Conservation (phyloP, 2,113 vertebrate species). For the Vireo altiloquus region DNA sequence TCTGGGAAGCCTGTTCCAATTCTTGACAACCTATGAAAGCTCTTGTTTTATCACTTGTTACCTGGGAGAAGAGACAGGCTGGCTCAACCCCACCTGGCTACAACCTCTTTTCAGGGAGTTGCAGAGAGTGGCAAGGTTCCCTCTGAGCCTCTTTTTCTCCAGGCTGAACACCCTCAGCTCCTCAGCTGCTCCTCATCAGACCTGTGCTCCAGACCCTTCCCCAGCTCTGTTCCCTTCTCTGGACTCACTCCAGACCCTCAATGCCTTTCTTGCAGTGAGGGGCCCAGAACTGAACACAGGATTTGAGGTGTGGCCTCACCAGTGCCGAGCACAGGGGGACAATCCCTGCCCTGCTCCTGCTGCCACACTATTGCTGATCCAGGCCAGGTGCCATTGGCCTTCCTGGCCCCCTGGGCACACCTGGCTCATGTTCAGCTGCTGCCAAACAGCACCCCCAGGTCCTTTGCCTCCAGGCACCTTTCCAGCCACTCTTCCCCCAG, state of each 20-base stretch:
- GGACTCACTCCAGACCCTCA: not conserved
- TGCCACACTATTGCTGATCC: not conserved
- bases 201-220: not conserved
- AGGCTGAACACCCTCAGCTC: not conserved
- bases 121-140: not conserved
- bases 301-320: not conserved
- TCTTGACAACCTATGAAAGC: not conserved
- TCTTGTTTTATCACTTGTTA: not conserved
- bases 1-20: not conserved
- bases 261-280: not conserved
- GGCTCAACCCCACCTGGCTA: not conserved
- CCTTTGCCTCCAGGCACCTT: not conserved
- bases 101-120: not conserved
- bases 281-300: not conserved
- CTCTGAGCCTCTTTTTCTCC: not conserved
- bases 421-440: not conserved
- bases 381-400: not conserved
- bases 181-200: not conserved
- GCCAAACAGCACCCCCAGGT: fast-evolving
- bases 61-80: not conserved
- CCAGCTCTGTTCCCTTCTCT: not conserved
- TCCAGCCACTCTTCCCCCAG: not conserved
- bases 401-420: not conserved
- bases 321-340: fast-evolving
- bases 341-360: not conserved